Evolutionary conservation across 2,888 invertebrate species (phyloP), one percentile per base, ranked within the genome.

Genomic region (Cantharis rufa): DNA sequence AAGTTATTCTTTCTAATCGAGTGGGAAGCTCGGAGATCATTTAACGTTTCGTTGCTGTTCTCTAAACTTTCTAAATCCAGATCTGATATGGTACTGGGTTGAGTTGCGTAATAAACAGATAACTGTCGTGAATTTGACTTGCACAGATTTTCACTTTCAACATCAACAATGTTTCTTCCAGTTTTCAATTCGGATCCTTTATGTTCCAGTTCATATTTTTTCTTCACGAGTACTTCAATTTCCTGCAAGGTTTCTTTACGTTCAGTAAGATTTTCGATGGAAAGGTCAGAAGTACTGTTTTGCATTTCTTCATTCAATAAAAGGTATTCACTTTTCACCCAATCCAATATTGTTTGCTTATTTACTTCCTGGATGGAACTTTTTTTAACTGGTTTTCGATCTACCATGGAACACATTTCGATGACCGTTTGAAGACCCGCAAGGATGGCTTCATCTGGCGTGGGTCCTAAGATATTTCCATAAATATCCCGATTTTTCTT

Each of bases 361-460:
- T 66, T 61, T 15, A 64, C 15, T 13, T 24, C 24, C 9, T 68
- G 15, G n/a, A 21, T 61, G 9, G 24, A 18, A 1, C 48, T 13
- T 16, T 32, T 27, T 61, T 15, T 61, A 13, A 15, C 15, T 10
- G n/a, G 11, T 9, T 72, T 70, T n/a, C 62, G 70, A 15, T 79
- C 77, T 0, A 64, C 73, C 62, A 70, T 48, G 27, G 79, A 75
- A 28, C 80, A 80, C 71, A 82, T 81, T 18, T 82, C 80, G n/a
- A 84, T 79, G 15, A 86, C 79, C 3, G 86, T 83, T 76, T 84
- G 81, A n/a, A 87, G 75, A 11, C 86, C 86, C 4, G 84, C 82
- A n/a, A 87, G 70, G 61, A 87, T 83, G 1, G 85, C 84, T 79
- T 87, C 87, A 70, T 87, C 87, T 2, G 85, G 83, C 10, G 86